These are phyloP conservation scores for Synanthedon vespiformis DNA, from an alignment of 2,888 invertebrate genomes.

Conservation along the genomic window DNA sequence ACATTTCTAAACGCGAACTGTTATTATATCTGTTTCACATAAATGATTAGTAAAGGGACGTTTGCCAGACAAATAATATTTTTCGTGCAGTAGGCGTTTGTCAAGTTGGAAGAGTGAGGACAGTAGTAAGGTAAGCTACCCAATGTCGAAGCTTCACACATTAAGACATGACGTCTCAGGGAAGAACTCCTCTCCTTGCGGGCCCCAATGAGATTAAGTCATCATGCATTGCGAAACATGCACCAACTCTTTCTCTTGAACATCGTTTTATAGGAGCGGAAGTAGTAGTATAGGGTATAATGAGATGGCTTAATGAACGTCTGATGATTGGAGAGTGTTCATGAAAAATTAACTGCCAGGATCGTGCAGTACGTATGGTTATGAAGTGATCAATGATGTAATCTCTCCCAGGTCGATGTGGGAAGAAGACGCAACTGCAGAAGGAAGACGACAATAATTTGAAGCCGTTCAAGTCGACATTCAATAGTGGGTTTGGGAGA, in stretches of 20 bases:
- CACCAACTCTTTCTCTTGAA: constrained; percentile 39
- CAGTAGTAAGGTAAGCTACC: too few relatives aligned
- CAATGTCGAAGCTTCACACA: too few relatives aligned
- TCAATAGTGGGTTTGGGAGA: constrained; percentile 40
- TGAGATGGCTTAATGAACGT: constrained; percentile 28
- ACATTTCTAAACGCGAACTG: too few relatives aligned
- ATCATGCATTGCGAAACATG: constrained; percentile 50
- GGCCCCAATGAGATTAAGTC: constrained; percentile 27
- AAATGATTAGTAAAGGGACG: too few relatives aligned
- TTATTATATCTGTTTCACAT: too few relatives aligned
- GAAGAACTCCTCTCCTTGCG: constrained; percentile 20
- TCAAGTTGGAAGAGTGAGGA: too few relatives aligned
- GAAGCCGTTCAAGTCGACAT: constrained; percentile 30
- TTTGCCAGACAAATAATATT: too few relatives aligned
- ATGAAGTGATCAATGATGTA: constrained; percentile 43
- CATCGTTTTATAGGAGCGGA: constrained; percentile 28
- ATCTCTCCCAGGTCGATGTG: constrained; percentile 51
- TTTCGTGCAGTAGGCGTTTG: too few relatives aligned
- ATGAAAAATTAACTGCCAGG: constrained; percentile 36
- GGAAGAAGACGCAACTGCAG: constrained; percentile 47
- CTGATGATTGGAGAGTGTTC: constrained; percentile 38
- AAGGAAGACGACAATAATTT: constrained; percentile 49
- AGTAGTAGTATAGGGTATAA: constrained; percentile 34
- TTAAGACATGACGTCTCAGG: constrained; percentile 5
- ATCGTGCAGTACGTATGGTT: constrained; percentile 50